These are phyloP conservation scores for Parotocinclus haroldoi DNA, from an alignment of 2,797 vertebrate genomes.

Conservation along the genomic window DNA sequence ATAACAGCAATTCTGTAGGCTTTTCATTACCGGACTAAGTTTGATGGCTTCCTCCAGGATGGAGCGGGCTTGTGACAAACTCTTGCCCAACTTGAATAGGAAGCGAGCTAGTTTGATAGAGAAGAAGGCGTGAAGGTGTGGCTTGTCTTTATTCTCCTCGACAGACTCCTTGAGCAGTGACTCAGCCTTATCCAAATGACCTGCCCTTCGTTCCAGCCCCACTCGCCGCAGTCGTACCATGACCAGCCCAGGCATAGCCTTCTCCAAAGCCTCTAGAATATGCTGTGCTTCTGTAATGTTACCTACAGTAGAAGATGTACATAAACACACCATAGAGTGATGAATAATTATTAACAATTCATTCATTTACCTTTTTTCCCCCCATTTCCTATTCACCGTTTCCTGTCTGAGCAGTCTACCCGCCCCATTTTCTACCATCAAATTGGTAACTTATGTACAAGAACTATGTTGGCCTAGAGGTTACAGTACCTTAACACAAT, in stretches of 20 bases:
- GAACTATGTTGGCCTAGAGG: too few relatives aligned
- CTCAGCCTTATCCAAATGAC: constrained; percentile 72
- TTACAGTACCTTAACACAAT: too few relatives aligned
- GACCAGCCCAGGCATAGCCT: constrained; percentile 68
- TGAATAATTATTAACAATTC: too few relatives aligned
- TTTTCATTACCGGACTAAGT: constrained; percentile 71
- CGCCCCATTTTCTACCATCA: too few relatives aligned
- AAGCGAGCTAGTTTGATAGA: constrained; percentile 80
- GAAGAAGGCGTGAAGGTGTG: constrained; percentile 77
- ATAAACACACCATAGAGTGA: neutral
- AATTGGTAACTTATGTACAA: too few relatives aligned
- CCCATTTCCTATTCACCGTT: too few relatives aligned
- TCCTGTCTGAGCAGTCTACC: too few relatives aligned
- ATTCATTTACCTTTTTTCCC: too few relatives aligned
- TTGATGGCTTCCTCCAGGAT: constrained; percentile 78
- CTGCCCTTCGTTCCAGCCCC: constrained; percentile 75
- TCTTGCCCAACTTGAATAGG: constrained; percentile 72
- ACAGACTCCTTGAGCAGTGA: constrained; percentile 73
- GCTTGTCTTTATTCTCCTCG: constrained; percentile 69
- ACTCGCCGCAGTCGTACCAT: constrained; percentile 75
- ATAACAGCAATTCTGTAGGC: too few relatives aligned
- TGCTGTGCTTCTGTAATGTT: constrained; percentile 69
- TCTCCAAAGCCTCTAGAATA: constrained; percentile 73
- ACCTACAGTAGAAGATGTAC: constrained; percentile 55
- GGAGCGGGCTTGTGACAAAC: constrained; percentile 65